Base-by-base conservation (phyloP, 1,140 invertebrate species). In the Phenacoccus solenopsis region DNA sequence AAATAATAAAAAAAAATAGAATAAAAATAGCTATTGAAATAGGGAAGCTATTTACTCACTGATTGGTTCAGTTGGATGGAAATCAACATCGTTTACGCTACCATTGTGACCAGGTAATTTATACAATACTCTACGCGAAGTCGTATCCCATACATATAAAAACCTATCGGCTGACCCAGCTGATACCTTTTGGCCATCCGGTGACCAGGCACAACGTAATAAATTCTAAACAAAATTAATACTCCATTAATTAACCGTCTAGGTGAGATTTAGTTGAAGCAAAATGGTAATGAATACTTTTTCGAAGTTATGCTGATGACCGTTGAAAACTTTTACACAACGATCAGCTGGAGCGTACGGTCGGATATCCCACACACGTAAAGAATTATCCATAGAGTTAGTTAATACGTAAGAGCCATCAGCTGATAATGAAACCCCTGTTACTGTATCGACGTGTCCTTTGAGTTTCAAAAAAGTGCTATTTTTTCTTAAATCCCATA, bases 231-330 rank as follows among this genome's bases (percentile, higher is more conserved):
- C 68, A 28, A 74, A 72, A 70, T 28, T 70, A 38, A 27, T 67
- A 70, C n/a, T n/a, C n/a, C 12, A 70, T 22, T 24, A 0, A 28
- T 38, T 27, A 13, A 1, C 21, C 22, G 68, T 25, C n/a, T 7
- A 7, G 49, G 20, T 69, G 30, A 25, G 30, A 28, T 9, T 24
- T 69, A 64, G 16, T 70, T n/a, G n/a, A n/a, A n/a, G n/a, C n/a
- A n/a, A n/a, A n/a, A n/a, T n/a, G n/a, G n/a, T n/a, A n/a, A n/a
- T n/a, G n/a, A 3, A 56, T 78, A 94, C 93, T 82, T 96, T 97
- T 83, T 98, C 96, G 83, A 98, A 99, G 81, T 98, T 98, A 80
- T 98, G 96, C 76, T 96, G 93, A 83, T 98, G 94, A 0, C 96
- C 96, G 71, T 84, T 84, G 71, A 98, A 86, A 35, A 97, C 87